Evolutionary conservation across 2,113 vertebrate species (phyloP), one percentile per base, ranked within the genome.

Genomic region (Uria lomvia): DNA sequence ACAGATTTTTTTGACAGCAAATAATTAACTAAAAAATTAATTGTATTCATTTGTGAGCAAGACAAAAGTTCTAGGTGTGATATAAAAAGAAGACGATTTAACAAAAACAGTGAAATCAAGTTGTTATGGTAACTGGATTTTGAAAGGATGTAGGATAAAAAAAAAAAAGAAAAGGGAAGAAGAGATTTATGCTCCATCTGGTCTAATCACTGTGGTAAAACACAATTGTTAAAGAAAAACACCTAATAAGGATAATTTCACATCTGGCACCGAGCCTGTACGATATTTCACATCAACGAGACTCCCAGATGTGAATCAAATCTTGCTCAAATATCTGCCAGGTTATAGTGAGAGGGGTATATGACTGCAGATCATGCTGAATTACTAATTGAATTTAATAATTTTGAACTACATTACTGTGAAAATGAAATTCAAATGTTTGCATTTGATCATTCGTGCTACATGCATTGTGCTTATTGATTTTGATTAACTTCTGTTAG

Each of bases 101-200:
- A 92, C 68, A 94, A 92, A 96, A 94, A 73, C n/a, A 94, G 60
- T 82, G 29, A 94, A 94, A 90, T 86, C 68, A 91, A 97, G 96
- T 97, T 98, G 97, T 97, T 97, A 98, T 91, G 81, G 96, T 96
- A 98, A 97, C 96, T 84, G 85, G 92, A 78, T 90, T 96, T 96
- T 95, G 81, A 96, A 95, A 96, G 49, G 42, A 94, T 81, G 86
- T 79, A 91, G 42, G 21, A 60, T 90, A 5, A 62, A 73, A 74
- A 77, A 93, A 93, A 92, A 81, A 71, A 38, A 79, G 23, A 32
- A 60, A 58, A 34, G 1, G 8, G 4, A 27, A 53, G 20, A 67
- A 86, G 94, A 94, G 60, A 87, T 49, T 87, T 93, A 84, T 96
- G 40, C 76, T 95, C 93, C 94, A 96, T 96, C 96, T 98, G 96